Percentiles rank a stretch among this genome's conserved stretches.
Evolutionary conservation across 2,888 invertebrate species (phyloP).

Genomic region (Erannis defoliaria): DNA sequence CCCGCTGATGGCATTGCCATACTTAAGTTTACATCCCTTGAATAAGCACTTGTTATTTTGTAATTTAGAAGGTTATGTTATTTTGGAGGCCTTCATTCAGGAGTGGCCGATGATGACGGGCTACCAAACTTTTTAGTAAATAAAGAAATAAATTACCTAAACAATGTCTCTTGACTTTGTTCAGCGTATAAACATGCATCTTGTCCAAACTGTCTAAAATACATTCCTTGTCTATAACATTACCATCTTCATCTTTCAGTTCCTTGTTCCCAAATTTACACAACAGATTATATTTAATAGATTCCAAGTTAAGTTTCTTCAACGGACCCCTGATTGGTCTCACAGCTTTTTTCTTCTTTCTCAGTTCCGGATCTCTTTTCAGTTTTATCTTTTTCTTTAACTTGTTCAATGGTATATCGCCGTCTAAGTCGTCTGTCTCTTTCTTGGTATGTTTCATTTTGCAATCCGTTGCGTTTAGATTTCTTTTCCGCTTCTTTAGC

Average conservation of each 20-base stretch:
- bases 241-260: slow-evolving; percentile 12
- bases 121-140: background rate
- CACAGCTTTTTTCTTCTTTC: background rate
- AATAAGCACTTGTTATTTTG: too few species aligned
- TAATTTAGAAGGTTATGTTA: too few species aligned
- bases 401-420: background rate
- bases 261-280: slow-evolving; percentile 15
- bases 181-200: slow-evolving; percentile 8
- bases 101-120: too few species aligned
- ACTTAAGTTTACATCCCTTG: too few species aligned
- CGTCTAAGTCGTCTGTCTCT: background rate
- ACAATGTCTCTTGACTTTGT: slow-evolving; percentile 7
- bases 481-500: slow-evolving; percentile 5
- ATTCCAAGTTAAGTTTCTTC: slow-evolving; percentile 6
- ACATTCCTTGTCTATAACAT: slow-evolving; percentile 13
- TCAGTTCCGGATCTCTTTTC: background rate
- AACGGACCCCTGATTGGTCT: background rate
- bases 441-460: slow-evolving; percentile 1
- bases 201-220: slow-evolving; percentile 17
- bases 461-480: background rate
- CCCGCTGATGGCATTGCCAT: too few species aligned
- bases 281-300: slow-evolving; percentile 2
- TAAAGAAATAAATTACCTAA: slow-evolving; percentile 9
- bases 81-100: too few species aligned
- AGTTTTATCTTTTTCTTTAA: background rate